Evolutionary conservation across 1,140 invertebrate genomes (phyloP), one percentile per base, ranked within the genome.

Genomic region (Cecropterus lyciades): DNA sequence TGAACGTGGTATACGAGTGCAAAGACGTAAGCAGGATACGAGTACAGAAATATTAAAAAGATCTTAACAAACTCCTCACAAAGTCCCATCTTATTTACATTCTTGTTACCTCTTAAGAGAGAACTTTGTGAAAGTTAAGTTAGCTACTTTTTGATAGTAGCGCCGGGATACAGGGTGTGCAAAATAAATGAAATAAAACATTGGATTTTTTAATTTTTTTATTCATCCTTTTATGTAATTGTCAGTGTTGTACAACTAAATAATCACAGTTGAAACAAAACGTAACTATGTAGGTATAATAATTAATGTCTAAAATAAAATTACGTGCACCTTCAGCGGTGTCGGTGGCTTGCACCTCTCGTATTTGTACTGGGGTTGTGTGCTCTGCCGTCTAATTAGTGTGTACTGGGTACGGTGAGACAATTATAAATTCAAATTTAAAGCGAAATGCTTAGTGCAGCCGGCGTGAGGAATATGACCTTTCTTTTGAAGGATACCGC

Each of bases 241-340:
- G 82, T 92, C 89, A 87, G 87, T 89, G 87, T 88, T 92, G 91
- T 92, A 93, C 85, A 92, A 91, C 90, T 92, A 92, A 90, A 91
- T 92, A 93, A 93, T 92, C 92, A 93, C 92, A 93, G 92, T 93
- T 92, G 81, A 92, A 93, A 91, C 88, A 88, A 92, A 92, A 92
- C 87, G 87, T 88, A 91, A 90, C 80, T 88, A 86, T 85, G 80
- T 85, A 79, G 73, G 73, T 83, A 85, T 76, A 82, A 79, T 84
- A 89, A 85, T 78, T 56, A 79, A 84, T 82, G 80, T 84, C 78
- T 91, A 81, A 89, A 89, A 80, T 75, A 84, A 90, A 82, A 82
- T 68, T 71, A 76, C 55, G 79, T 84, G 77, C 77, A 75, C 71
- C 69, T 68, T 69, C 57, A 45, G 53, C 62, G 51, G 62, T 65